These are phyloP conservation scores for Spilosoma lubricipeda DNA, from an alignment of 2,888 invertebrate genomes.

Conservation along the genomic window DNA sequence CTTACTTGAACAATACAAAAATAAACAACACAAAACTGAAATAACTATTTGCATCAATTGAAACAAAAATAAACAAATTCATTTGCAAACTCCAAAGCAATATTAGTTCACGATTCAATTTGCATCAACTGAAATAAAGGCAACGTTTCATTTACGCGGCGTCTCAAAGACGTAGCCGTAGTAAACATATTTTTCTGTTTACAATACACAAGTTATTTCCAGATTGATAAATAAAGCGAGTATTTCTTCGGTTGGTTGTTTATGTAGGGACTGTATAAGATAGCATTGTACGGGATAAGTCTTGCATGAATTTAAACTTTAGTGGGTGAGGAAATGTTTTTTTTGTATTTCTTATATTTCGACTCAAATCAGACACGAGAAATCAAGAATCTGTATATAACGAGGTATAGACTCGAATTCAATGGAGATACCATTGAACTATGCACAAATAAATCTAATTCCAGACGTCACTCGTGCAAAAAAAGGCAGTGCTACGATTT, in stretches of 20 bases:
- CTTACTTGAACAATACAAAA: background rate
- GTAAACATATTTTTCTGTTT: slow-evolving; percentile 71
- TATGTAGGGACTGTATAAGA: slow-evolving; percentile 22
- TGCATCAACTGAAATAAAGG: slow-evolving; percentile 44
- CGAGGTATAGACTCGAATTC: no score
- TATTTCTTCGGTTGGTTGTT: slow-evolving; percentile 52
- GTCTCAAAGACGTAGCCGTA: slow-evolving; percentile 57
- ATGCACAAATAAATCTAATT: no score
- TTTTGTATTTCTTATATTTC: no score
- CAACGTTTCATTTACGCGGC: slow-evolving; percentile 44
- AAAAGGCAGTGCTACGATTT: no score
- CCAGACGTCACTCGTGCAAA: no score
- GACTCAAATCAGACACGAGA: no score
- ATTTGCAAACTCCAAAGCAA: slow-evolving; percentile 24
- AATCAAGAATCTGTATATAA: no score
- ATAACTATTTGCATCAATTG: slow-evolving; percentile 14
- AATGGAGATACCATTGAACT: no score
- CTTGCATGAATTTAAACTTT: background rate
- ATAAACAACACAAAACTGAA: background rate
- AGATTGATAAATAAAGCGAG: slow-evolving; percentile 53
- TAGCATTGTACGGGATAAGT: slow-evolving; percentile 27
- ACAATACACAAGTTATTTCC: slow-evolving; percentile 57
- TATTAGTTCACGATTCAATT: slow-evolving; percentile 42
- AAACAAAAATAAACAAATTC: slow-evolving; percentile 18
- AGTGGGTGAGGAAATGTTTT: background rate